Base-by-base conservation (phyloP, 2,888 invertebrate species). In the Onchidella celtica region DNA sequence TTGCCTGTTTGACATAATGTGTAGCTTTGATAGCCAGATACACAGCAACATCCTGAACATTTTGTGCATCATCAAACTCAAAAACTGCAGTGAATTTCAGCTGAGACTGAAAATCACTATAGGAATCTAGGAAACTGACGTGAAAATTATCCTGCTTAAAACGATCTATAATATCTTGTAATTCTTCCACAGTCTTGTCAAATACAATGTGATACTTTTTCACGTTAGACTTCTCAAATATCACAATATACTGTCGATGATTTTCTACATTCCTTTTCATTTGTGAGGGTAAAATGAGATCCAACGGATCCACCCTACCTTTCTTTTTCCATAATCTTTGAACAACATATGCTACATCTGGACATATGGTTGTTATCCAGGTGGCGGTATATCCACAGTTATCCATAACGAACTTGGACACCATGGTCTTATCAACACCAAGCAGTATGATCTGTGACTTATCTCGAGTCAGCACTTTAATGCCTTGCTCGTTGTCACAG, bases 371-470 rank as follows among this genome's bases (percentile, higher is more conserved):
- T 72, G 86, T 85, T 24, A 88, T 78, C 72, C 85, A 84, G 9
- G 79, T 80, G 9, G 87, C 59, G 11, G 21, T 61, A 79, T 84
- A 89, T 9, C 87, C 88, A n/a, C 69, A 21, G 0, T 34, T 6
- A 9, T 68, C 40, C n/a, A 38, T 47, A 4, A 87, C 59, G 55
- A 83, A 72, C 3, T 32, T 61, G 21, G 74, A 32, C 2, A 88
- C 32, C 1, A 80, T 17, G 4, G 47, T 9, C 11, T 84, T 81
- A 2, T 87, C 84, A 0, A 88, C 65, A 14, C 87, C 65, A 27
- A 88, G 74, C 34, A 83, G 63, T 3, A 89, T 85, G 68, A 86
- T 84, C 79, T 89, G 88, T 4, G 47, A 27, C 29, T 61, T 40
- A 59, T 89, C 88, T 14, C 73, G 9, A 0, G 88, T 87, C 11